Conservation (phyloP, 2,113 vertebrate species). For the Anseranas semipalmata region DNA sequence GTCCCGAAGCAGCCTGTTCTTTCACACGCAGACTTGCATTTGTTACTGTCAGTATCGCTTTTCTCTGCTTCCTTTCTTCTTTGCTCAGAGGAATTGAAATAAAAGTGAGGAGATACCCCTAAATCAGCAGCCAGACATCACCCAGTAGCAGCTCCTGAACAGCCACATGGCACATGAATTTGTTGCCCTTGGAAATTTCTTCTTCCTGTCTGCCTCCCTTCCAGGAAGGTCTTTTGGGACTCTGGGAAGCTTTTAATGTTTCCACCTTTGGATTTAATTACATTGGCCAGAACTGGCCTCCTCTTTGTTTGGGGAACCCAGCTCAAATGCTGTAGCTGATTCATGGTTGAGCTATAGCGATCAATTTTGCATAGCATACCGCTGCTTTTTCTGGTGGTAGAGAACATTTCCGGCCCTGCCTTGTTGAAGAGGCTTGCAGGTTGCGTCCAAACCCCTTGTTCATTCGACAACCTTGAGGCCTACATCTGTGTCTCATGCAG, state of each 20-base stretch:
- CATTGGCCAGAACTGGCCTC: neutral
- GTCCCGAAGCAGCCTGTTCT: neutral
- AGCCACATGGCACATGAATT: fast-evolving
- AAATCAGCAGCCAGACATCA: neutral
- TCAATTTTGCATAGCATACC: neutral
- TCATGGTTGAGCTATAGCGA: neutral
- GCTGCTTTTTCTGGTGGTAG: neutral
- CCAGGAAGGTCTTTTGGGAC: neutral
- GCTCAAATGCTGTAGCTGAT: neutral
- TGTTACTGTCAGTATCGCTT: neutral
- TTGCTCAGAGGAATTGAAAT: neutral
- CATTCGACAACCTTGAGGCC: neutral
- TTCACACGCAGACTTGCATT: neutral
- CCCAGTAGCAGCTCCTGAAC: neutral
- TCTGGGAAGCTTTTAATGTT: neutral
- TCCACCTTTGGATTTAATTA: neutral
- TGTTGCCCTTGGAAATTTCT: neutral
- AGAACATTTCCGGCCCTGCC: neutral
- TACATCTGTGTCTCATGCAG: neutral
- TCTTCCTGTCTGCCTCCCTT: neutral
- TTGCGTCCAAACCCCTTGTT: neutral
- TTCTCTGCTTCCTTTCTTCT: neutral
- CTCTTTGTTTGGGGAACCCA: neutral
- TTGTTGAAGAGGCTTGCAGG: neutral
- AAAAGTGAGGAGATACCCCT: neutral